A percentile compares a stretch with the other conserved stretches of the same genome.
These are phyloP conservation scores for Archegozetes longisetosus DNA, from an alignment of 1,140 invertebrate species.

Conservation along the genomic window DNA sequence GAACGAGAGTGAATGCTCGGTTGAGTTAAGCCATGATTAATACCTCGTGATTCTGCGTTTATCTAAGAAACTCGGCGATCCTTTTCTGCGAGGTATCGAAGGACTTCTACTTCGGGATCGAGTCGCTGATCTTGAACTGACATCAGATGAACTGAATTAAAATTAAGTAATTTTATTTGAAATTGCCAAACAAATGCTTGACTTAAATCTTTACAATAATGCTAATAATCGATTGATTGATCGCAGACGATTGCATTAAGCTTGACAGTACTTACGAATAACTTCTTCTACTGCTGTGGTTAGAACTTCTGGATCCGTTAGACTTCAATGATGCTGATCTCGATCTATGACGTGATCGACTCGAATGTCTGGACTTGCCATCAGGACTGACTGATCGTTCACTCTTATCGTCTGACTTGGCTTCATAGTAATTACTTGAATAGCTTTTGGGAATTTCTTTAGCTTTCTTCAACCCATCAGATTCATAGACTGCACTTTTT, in stretches of 20 bases:
- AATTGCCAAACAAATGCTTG: too few species aligned
- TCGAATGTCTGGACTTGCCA: background rate
- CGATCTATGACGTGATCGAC: background rate
- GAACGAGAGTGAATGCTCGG: background rate
- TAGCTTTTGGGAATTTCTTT: background rate
- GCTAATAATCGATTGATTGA: too few species aligned
- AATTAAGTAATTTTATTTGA: too few species aligned
- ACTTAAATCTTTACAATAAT: too few species aligned
- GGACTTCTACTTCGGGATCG: conserved; percentile 24
- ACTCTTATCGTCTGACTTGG: background rate
- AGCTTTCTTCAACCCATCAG: background rate
- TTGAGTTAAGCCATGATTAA: too few species aligned
- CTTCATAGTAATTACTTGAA: background rate
- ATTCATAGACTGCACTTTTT: background rate
- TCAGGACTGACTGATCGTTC: background rate
- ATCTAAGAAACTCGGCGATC: conserved; percentile 77
- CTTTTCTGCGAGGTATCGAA: conserved; percentile 67
- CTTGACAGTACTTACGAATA: background rate
- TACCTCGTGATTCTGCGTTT: conserved; percentile 78
- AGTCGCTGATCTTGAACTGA: background rate
- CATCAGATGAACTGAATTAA: background rate
- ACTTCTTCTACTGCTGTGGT: too few species aligned
- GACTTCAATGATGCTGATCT: background rate
- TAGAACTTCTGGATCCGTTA: background rate
- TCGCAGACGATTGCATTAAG: too few species aligned